phyloP scores from a whole-genome alignment of 2,797 vertebrate species.

The Sebastes diaconus region DNA sequence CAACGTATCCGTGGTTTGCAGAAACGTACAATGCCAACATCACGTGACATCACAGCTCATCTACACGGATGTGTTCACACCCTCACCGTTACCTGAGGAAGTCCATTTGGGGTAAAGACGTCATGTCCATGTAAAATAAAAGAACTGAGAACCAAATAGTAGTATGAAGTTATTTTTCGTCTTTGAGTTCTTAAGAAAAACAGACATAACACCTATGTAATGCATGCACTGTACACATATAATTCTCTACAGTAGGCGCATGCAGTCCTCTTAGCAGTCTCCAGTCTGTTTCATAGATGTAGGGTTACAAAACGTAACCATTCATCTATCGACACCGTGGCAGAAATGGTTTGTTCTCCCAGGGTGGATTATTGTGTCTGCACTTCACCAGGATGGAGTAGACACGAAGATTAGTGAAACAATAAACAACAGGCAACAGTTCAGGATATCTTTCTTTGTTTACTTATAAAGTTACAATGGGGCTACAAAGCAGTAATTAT shows the following conservation, averaged over 20 bases:
- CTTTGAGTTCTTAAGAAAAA: neutral
- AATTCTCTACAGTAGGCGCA: neutral
- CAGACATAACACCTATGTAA: neutral
- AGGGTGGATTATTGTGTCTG: constrained; percentile 81
- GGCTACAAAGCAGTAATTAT: constrained; percentile 18
- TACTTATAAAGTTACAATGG: constrained; percentile 32
- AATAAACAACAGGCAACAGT: constrained; percentile 42
- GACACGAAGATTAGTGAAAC: constrained; percentile 25
- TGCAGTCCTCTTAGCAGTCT: neutral
- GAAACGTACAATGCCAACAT: too few relatives aligned
- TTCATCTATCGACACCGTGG: constrained; percentile 70
- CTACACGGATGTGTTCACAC: too few relatives aligned
- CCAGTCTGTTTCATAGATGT: constrained; percentile 13
- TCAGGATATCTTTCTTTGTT: constrained; percentile 39
- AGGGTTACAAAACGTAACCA: constrained; percentile 39
- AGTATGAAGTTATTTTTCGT: neutral
- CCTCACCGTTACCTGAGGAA: neutral
- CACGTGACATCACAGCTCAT: too few relatives aligned
- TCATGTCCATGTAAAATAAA: neutral
- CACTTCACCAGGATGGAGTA: constrained; percentile 24
- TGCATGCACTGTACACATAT: neutral
- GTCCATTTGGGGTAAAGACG: neutral
- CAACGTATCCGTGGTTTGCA: too few relatives aligned
- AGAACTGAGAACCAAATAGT: neutral
- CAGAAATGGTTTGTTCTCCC: constrained; percentile 61